phyloP scores from a whole-genome alignment of 1,140 invertebrate genomes.

The Melipona quadrifasciata region DNA sequence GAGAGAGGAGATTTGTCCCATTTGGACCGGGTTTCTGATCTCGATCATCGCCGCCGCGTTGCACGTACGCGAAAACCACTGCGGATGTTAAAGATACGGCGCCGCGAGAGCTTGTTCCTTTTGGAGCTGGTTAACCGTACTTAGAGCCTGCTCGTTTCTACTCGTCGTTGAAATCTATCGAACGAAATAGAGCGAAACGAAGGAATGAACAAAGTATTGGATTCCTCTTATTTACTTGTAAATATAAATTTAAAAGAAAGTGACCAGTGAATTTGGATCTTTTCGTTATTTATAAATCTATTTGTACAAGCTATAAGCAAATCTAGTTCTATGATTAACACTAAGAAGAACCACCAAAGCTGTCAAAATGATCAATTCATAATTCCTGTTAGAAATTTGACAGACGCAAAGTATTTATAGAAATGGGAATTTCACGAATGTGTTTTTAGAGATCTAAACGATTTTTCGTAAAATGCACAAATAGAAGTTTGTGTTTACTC shows the following conservation, averaged over 20 bases:
- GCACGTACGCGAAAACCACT: not conserved
- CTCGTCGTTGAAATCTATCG: not conserved
- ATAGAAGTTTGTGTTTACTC: too few relatives aligned
- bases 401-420: too few relatives aligned
- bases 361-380: too few relatives aligned
- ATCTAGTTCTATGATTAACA: not conserved
- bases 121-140: not conserved
- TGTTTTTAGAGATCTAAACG: too few relatives aligned
- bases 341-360: too few relatives aligned
- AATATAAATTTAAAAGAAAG: not conserved
- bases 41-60: not conserved
- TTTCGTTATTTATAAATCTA: not conserved
- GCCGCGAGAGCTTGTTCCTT: constrained; percentile 6
- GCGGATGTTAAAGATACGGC: constrained; percentile 5
- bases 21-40: not conserved
- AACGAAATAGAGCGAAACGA: not conserved
- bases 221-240: not conserved
- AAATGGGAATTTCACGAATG: too few relatives aligned
- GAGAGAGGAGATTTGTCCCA: not conserved
- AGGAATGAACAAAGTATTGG: not conserved
- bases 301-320: not conserved
- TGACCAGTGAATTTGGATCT: not conserved
- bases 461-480: too few relatives aligned
- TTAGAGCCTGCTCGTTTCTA: not conserved
- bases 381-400: too few relatives aligned